Conservation (phyloP, 2,797 vertebrate genomes). For the Tenualosa thibaudeaui region DNA sequence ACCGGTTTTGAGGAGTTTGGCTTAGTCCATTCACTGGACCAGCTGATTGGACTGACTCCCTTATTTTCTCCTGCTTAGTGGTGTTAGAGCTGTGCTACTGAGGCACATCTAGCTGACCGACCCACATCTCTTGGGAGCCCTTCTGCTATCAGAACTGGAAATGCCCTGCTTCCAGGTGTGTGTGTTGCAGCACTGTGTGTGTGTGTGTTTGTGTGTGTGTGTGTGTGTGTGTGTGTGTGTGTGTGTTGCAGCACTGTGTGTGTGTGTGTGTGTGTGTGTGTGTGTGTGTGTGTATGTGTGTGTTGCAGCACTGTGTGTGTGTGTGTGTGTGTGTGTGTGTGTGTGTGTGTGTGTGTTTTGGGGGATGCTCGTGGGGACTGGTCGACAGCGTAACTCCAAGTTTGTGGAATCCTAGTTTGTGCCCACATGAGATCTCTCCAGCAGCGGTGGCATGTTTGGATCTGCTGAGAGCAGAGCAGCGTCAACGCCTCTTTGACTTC, state of each 20-base stretch:
- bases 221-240: slow-evolving; percentile 42
- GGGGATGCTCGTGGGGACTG: not conserved
- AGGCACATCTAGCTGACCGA: not conserved
- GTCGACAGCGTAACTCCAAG: not conserved
- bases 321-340: slow-evolving; percentile 6
- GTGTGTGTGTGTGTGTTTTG: slow-evolving; percentile 41
- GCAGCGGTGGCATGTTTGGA: not conserved
- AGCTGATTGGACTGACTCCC: slow-evolving; percentile 5
- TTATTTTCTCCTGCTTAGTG: not conserved
- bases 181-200: not conserved
- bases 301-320: slow-evolving; percentile 26
- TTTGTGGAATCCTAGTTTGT: not conserved
- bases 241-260: too few relatives aligned
- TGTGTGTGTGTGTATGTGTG: slow-evolving; percentile 22
- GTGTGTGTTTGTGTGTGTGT: not conserved
- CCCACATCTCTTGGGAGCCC: not conserved
- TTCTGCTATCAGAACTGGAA: not conserved
- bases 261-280: not conserved
- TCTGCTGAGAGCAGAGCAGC: not conserved
- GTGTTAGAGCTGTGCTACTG: not conserved
- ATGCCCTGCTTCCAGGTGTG: not conserved
- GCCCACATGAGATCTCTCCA: not conserved
- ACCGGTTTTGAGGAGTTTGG: not conserved
- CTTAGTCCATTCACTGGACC: not conserved
- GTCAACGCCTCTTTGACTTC: slow-evolving; percentile 19